Percentiles rank a stretch among this genome's conserved stretches.
Conservation (phyloP, 2,888 invertebrate genomes). For the Scaptomyza reducta region DNA sequence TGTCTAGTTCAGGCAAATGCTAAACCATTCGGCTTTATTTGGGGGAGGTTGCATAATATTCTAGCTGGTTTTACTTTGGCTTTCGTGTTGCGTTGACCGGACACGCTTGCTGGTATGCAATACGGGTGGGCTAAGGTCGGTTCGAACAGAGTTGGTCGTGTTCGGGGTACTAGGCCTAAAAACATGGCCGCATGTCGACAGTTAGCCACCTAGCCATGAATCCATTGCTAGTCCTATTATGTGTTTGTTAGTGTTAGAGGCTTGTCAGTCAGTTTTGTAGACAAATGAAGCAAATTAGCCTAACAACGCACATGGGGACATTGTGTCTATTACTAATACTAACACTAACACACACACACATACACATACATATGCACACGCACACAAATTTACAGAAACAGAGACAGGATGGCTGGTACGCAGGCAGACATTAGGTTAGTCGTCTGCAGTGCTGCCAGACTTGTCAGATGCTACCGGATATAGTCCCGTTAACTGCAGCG, state of each 20-base stretch:
- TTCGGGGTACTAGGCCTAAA: conserved; percentile 34
- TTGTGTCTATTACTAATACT: conserved; percentile 41
- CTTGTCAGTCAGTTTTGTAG: conserved; percentile 53
- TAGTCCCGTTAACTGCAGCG: conserved; percentile 1
- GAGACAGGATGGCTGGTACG: background rate
- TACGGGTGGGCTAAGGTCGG: background rate
- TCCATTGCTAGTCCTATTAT: conserved; percentile 32
- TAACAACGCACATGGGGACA: conserved; percentile 70
- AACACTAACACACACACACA: conserved; percentile 25
- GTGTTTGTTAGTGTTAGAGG: conserved; percentile 30
- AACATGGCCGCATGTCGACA: conserved; percentile 71
- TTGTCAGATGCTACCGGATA: conserved; percentile 20
- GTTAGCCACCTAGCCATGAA: conserved; percentile 53
- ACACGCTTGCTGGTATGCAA: conserved; percentile 7
- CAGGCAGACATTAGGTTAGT: conserved; percentile 17
- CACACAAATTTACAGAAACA: background rate
- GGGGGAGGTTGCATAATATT: background rate
- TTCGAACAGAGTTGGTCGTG: background rate
- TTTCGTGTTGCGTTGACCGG: conserved; percentile 45
- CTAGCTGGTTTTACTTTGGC: conserved; percentile 45
- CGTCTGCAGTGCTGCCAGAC: conserved; percentile 12
- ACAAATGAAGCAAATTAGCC: conserved; percentile 75
- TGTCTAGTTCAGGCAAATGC: background rate
- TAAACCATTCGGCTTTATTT: conserved; percentile 11
- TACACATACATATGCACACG: conserved; percentile 23